A percentile compares a stretch with the other conserved stretches of the same genome.
These are phyloP conservation scores for Xiphias gladius DNA, from an alignment of 2,113 vertebrate species.

Conservation along the genomic window DNA sequence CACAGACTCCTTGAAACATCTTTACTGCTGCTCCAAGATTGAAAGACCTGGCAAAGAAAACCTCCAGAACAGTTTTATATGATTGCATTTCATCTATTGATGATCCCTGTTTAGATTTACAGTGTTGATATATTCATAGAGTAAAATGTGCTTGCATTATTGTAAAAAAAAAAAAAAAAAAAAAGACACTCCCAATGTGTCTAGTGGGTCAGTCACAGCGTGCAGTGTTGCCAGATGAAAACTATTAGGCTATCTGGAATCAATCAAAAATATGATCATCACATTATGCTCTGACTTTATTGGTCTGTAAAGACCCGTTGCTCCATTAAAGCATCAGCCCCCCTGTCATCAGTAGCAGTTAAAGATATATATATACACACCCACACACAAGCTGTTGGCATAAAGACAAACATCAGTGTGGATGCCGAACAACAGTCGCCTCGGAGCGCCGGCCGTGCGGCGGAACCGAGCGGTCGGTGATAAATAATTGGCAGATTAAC, in stretches of 20 bases:
- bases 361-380: neutral
- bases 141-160: conserved; percentile 50
- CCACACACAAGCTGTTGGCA: neutral
- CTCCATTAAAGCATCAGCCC: conserved; percentile 66
- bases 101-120: conserved; percentile 65
- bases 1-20: conserved; percentile 6
- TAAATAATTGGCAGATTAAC: conserved; percentile 61
- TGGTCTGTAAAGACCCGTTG: conserved; percentile 53
- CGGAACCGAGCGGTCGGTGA: conserved; percentile 49
- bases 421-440: conserved; percentile 15
- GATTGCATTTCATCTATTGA: conserved; percentile 49
- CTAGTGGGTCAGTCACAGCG: conserved; percentile 39
- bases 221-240: conserved; percentile 47
- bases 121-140: conserved; percentile 69
- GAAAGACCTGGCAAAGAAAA: conserved; percentile 19
- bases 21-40: neutral
- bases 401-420: conserved; percentile 20
- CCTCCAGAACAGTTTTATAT: conserved; percentile 30
- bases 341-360: conserved; percentile 37
- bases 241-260: conserved; percentile 56
- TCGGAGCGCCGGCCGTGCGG: conserved; percentile 7
- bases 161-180: conserved; percentile 45
- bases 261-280: conserved; percentile 70
- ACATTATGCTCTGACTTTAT: conserved; percentile 59
- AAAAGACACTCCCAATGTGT: conserved; percentile 23